Evolutionary conservation across 2,113 vertebrate species (phyloP), one percentile per base, ranked within the genome.

Genomic region (Chaetodon trifascialis): DNA sequence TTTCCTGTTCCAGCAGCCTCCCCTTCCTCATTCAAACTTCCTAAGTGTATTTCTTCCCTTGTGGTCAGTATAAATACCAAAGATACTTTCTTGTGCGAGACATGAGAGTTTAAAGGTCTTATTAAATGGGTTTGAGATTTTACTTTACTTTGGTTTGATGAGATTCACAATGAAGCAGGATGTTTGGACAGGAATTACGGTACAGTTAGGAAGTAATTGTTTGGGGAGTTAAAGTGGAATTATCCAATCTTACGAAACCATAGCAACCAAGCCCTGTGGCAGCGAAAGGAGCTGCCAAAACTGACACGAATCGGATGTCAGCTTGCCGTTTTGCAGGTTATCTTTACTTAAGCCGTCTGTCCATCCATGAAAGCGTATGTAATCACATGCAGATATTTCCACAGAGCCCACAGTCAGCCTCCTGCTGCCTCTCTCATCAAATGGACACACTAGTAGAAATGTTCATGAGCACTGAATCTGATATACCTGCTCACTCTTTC

Each of bases 1-100:
- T 92, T 94, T 93, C 92, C 93, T 93, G 89, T 93, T 86, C 69
- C 59, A 77, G 76, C 34, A 64, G 67, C 7, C 12, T 68, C 19
- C 34, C 52, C 25, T 52, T 72, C 36, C 68, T 83, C 44, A 64
- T 79, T 77, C 38, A 52, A n/a, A 60, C 42, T 2, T n/a, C 34
- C 14, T 19, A 8, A 25, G 30, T 40, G 12, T 46, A 16, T 54
- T 59, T 47, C 19, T 56, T 23, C 25, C 63, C 16, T 15, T 71
- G 73, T 60, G 16, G 21, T 80, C 11, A 51, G 51, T 54, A 10
- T 73, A 58, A 83, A 83, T 71, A 19, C 16, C 10, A 52, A 34
- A 58, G 11, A 15, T 36, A 64, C 17, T 42, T 40, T 10, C 25
- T 34, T 34, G 16, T 5, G 19, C 0, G 0, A 38, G 49, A 63